Base-by-base conservation (phyloP, 2,113 vertebrate species). In the Thomomys bottae region DNA sequence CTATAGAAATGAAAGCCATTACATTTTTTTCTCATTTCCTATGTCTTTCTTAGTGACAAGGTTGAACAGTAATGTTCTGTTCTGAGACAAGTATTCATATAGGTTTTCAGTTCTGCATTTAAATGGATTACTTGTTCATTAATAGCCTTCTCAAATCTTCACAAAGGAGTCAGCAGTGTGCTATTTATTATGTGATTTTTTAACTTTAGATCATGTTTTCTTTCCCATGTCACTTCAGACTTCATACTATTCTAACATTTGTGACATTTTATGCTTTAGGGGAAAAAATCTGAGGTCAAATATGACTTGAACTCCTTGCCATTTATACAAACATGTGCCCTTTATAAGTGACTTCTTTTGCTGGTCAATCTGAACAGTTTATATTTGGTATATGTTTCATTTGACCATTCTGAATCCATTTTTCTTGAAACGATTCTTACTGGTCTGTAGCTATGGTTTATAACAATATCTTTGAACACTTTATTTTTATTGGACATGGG, bases 21-120 rank as follows among this genome's bases (percentile, higher is more conserved):
- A 67, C 30, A 8, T 84, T 72, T 86, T 77, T 76, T 54, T 49
- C 11, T 68, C 88, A 80, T 70, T 83, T 84, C 15, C 32, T 18
- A 38, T 92, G 49, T 23, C n/a, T 59, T 59, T 94, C 84, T 76
- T 84, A 91, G 83, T 80, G n/a, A 32, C 36, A 64, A 70, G 5
- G 34, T 66, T 70, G 80, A 92, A 72, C 11, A 68, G 81, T 72
- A 70, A 91, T 72, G 12, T 83, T 79, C 23, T 89, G 9, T 40
- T n/a, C 40, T 42, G 18, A 84, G 36, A 80, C 40, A 87, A 38
- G 87, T 84, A 59, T 72, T 84, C 21, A 21, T 23, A 36, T 88
- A 84, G 77, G 18, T 54, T 80, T 83, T 79, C 49, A 86, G n/a
- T 90, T 93, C 28, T 77, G 8, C 28, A 34, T 77, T 80, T 89